Conservation (phyloP, 2,888 invertebrate genomes). For the Drosophila prolongata region DNA sequence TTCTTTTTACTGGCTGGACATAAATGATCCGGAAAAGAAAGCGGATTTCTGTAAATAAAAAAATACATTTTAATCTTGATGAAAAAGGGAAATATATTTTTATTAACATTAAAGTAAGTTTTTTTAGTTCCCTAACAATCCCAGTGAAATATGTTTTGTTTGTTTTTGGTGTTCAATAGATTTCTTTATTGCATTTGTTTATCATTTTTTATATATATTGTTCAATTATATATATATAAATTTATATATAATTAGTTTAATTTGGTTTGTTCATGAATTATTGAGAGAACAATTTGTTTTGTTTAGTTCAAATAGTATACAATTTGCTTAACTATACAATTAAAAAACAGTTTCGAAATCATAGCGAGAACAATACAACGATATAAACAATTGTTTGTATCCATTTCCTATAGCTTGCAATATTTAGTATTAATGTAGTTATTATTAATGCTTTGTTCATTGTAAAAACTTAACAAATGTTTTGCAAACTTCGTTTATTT, state of each 20-base stretch:
- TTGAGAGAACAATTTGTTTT: conserved; percentile 69
- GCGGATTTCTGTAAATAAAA: too few species aligned
- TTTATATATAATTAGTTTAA: conserved; percentile 70
- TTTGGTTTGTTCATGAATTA: conserved; percentile 72
- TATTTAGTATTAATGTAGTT: conserved; percentile 52
- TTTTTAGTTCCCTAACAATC: too few species aligned
- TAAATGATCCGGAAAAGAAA: too few species aligned
- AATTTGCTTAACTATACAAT: conserved; percentile 78
- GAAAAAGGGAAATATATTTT: too few species aligned
- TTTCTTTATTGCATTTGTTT: conserved; percentile 73
- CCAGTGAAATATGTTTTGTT: not conserved
- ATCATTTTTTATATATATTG: conserved; percentile 37
- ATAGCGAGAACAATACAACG: conserved; percentile 41
- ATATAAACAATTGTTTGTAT: conserved; percentile 49
- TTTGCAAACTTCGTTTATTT: conserved; percentile 69
- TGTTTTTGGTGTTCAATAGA: conserved; percentile 73
- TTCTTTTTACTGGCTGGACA: too few species aligned
- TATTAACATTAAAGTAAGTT: too few species aligned
- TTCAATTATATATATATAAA: conserved; percentile 54
- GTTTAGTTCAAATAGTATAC: conserved; percentile 74
- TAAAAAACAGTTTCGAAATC: conserved; percentile 61
- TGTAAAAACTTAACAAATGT: conserved; percentile 79
- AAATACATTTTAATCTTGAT: too few species aligned
- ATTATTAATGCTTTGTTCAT: conserved; percentile 61
- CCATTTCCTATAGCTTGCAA: conserved; percentile 43